Base-by-base conservation (phyloP, 2,113 vertebrate species). In the Psettodes erumei region DNA sequence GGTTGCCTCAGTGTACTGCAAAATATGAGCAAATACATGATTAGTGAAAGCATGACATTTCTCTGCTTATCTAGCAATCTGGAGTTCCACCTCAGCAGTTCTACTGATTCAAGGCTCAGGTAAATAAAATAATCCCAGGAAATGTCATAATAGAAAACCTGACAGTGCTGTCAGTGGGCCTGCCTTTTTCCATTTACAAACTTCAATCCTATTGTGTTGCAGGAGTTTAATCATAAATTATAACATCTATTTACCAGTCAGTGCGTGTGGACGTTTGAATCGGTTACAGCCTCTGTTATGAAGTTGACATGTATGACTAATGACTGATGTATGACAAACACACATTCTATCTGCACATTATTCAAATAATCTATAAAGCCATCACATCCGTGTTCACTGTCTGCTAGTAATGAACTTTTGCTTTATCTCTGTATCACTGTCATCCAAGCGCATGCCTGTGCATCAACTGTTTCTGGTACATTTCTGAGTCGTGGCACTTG, bases 1-100 rank as follows among this genome's bases (percentile, higher is more conserved):
- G 19, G 8, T 21, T 40, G 45, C 12, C 10, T 23, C 6, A 6
- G 8, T 54, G 13, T 30, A 6, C 18, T 23, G 1, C 33, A 61
- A 16, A n/a, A 11, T 25, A 13, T 55, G 30, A 37, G 23, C 15
- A 23, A 50, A 45, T 33, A 30, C 55, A 19, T 38, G 35, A 11
- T 21, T 25, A 50, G 35, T 8, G 18, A 69, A 69, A 64, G 33
- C 38, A 43, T 70, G 42, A 45, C 48, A 87, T 76, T 76, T 76
- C 8, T 50, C 28, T 61, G 30, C 48, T 76, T 84, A 70, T 79
- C 71, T 33, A 13, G n/a, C 40, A 59, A 55, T 74, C 53, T 48
- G 38, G n/a, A 64, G 75, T 71, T 75, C 37, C 45, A 60, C 53
- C 45, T 71, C 66, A 85, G 66, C 63, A 72, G 33, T 69, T 67